Percentiles rank a stretch among this genome's conserved stretches.
Evolutionary conservation across 2,113 vertebrate species (phyloP).

Genomic region (Aegypius monachus): DNA sequence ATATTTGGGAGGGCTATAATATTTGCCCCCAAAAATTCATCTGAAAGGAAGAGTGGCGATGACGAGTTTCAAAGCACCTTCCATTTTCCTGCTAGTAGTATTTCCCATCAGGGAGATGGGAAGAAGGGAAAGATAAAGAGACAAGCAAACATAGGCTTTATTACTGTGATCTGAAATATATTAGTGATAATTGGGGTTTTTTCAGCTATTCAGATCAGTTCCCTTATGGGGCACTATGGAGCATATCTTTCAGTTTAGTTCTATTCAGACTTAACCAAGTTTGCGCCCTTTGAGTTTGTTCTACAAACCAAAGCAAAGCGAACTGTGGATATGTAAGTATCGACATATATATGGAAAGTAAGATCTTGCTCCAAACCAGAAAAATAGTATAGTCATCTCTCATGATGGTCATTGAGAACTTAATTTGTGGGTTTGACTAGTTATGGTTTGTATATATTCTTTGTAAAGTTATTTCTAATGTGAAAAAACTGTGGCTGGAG

Average conservation of each 20-base stretch:
- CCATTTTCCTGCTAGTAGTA: not conserved
- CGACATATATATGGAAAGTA: accelerated
- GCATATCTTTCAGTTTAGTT: not conserved
- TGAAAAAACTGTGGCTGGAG: not conserved
- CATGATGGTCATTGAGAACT: not conserved
- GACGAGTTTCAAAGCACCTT: not conserved
- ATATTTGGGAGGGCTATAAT: not conserved
- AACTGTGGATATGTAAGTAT: not conserved
- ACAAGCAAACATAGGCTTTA: not conserved
- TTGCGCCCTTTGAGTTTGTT: not conserved
- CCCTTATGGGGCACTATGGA: not conserved
- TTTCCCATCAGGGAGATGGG: not conserved
- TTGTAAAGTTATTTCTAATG: not conserved
- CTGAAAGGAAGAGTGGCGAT: not conserved
- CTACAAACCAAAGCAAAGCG: not conserved
- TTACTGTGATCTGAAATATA: not conserved
- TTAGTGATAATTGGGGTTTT: accelerated
- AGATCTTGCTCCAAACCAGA: not conserved
- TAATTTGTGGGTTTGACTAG: not conserved
- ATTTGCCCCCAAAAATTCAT: not conserved
- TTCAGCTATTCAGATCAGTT: not conserved
- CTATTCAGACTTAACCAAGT: not conserved
- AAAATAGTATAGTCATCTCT: not conserved
- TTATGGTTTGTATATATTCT: not conserved
- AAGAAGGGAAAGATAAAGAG: not conserved